These are phyloP conservation scores for Coptodon rendalli DNA, from an alignment of 2,113 vertebrate species.

Conservation along the genomic window DNA sequence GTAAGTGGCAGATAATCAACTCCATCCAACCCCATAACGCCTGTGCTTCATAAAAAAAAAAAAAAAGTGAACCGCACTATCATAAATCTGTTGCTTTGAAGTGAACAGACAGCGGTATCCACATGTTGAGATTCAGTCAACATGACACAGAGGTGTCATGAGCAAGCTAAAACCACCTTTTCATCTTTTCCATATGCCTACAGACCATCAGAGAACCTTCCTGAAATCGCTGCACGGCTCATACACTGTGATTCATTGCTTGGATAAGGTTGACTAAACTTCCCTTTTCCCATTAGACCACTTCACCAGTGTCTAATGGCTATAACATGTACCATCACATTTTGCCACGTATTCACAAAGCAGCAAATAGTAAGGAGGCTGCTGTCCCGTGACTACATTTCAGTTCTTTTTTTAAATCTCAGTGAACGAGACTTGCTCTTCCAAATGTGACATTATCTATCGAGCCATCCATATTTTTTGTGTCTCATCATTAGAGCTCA, in stretches of 20 bases:
- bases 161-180: neutral
- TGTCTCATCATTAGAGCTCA: conserved; percentile 5
- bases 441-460: neutral
- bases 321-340: neutral
- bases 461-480: neutral
- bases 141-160: neutral
- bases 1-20: neutral
- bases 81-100: neutral
- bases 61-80: neutral
- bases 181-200: conserved; percentile 48
- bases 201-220: neutral
- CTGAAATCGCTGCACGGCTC: neutral
- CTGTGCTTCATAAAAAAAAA: neutral
- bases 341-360: conserved; percentile 19
- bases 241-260: conserved; percentile 18
- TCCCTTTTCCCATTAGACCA: neutral
- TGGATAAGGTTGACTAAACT: conserved; percentile 27
- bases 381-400: neutral
- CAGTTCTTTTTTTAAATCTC: neutral
- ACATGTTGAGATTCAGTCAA: neutral
- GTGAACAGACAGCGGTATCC: neutral
- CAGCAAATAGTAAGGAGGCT: neutral
- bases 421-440: neutral
- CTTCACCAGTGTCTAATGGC: neutral
- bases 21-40: neutral